Evolutionary conservation across 2,113 vertebrate genomes (phyloP).

Genomic region (Tauraco erythrolophus): DNA sequence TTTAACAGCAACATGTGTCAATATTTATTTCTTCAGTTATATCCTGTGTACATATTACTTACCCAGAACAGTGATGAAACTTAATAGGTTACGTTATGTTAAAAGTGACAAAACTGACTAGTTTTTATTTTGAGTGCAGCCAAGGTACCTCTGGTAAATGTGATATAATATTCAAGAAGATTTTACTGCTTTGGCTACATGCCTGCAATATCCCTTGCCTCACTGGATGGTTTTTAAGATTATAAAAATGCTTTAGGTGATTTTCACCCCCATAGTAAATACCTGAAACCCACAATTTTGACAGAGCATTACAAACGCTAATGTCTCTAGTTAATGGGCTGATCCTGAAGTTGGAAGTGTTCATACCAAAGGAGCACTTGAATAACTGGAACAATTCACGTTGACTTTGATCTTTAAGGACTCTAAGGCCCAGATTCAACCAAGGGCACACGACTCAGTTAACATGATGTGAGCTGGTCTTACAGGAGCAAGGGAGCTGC

Average conservation of each 20-base stretch:
- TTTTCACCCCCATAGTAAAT: not conserved
- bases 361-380: not conserved
- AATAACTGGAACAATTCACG: not conserved
- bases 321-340: not conserved
- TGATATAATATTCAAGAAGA: not conserved
- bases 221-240: not conserved
- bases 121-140: conserved; percentile 21
- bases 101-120: conserved; percentile 24
- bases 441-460: not conserved
- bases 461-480: not conserved
- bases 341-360: not conserved
- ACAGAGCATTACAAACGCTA: not conserved
- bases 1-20: conserved; percentile 41
- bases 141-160: not conserved
- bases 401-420: not conserved
- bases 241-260: not conserved
- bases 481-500: not conserved
- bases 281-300: not conserved
- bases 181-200: conserved; percentile 17
- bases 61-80: conserved; percentile 52
- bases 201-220: not conserved
- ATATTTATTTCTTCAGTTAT: conserved; percentile 60
- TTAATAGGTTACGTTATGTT: conserved; percentile 48
- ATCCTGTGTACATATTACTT: not conserved
- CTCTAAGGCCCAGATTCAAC: not conserved